Evolutionary conservation across 2,888 invertebrate genomes (phyloP).

Genomic region (Dynastes tityus): DNA sequence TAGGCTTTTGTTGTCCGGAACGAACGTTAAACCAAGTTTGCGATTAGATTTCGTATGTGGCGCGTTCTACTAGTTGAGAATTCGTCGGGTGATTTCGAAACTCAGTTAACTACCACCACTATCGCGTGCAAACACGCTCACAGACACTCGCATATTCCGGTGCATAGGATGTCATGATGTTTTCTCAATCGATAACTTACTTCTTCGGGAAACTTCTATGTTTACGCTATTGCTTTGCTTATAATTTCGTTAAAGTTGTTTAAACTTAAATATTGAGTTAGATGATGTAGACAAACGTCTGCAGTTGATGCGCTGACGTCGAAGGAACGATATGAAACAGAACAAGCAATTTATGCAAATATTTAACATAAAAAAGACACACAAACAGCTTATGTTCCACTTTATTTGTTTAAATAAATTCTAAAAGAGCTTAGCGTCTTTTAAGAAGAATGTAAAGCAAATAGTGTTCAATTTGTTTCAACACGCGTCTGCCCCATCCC

Average conservation of each 20-base stretch:
- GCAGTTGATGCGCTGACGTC: no score
- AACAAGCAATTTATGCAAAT: no score
- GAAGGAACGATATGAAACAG: no score
- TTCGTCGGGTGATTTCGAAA: constrained; percentile 12
- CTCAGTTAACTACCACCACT: constrained; percentile 32
- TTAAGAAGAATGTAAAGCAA: no score
- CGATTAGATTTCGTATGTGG: constrained; percentile 25
- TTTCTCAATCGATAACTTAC: constrained; percentile 33
- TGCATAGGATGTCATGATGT: constrained; percentile 6
- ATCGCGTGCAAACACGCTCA: not conserved
- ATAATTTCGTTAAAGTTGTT: not conserved
- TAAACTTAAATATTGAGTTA: not conserved
- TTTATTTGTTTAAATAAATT: no score
- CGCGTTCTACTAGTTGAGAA: constrained; percentile 20
- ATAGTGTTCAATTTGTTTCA: no score
- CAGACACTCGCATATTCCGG: not conserved
- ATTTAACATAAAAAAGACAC: no score
- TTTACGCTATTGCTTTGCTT: not conserved
- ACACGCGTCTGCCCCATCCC: no score
- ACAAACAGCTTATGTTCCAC: no score
- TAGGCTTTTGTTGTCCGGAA: constrained; percentile 49
- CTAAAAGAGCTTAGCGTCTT: no score
- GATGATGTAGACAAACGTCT: not conserved
- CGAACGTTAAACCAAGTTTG: constrained; percentile 35
- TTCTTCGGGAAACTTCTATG: not conserved